Evolutionary conservation across 2,113 vertebrate species (phyloP), one percentile per base, ranked within the genome.

Genomic region (Onychostoma macrolepis): DNA sequence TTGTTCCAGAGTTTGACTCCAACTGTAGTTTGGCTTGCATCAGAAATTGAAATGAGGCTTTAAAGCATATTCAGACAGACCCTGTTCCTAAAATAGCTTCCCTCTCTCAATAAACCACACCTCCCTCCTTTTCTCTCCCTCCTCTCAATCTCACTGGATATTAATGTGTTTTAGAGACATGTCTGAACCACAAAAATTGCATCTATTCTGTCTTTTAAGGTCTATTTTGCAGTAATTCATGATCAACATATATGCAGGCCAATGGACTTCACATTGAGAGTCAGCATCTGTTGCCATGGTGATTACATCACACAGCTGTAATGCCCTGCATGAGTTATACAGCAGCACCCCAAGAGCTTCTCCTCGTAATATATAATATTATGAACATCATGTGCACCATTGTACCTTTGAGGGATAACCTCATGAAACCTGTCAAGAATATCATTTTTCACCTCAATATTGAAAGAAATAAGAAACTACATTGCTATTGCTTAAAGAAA

Each of bases 31-130:
- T 65, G 77, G 58, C 79, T 81, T 63, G 56, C 58, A 43, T 81
- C 36, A 81, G 79, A 81, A 65, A 81, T 81, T 81, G 15, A 81
- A 81, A 65, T 81, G 36, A 81, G 79, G 79, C 79, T 63, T 63
- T 63, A 63, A 26, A 81, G 24, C 24, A 81, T 26, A 63, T 63
- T 63, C 56, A 41, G n/a, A 43, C 24, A 81, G 33, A 41, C 33
- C 58, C n/a, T 43, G 58, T 81, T 65, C 38, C 36, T 43, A 81
- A 43, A 81, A 65, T 81, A 65, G 58, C 26, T 63, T 45, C 58
- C 24, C 36, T 63, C 3, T n/a, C 24, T 82, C 12, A 36, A 58
- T 80, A 58, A 79, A 41, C 30, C 33, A 61, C 53, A n/a, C 33
- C 56, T 81, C 79, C 36, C 33, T 24, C 53, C 1, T 38, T n/a